These are phyloP conservation scores for Ctenodactylus gundi DNA, from an alignment of 2,113 vertebrate species.

Conservation along the genomic window DNA sequence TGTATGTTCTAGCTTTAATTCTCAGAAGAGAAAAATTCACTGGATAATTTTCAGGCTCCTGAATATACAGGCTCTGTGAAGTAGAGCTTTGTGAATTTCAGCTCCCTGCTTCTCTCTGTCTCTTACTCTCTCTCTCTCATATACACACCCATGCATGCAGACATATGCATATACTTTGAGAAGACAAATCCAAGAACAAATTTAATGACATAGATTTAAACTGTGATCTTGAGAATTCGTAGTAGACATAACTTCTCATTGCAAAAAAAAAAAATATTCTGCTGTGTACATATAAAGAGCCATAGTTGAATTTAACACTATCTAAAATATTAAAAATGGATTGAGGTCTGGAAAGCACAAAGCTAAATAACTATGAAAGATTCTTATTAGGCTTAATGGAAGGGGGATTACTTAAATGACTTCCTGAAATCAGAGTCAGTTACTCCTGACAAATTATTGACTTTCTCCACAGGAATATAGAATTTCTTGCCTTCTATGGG, in stretches of 20 bases:
- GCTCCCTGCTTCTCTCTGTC: not conserved
- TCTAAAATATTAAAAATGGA: conserved; percentile 37
- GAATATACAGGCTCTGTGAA: conserved; percentile 18
- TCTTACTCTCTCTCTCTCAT: not conserved
- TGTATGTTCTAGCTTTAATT: not conserved
- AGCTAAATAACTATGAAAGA: conserved; percentile 21
- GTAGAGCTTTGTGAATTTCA: not conserved
- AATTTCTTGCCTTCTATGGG: not conserved
- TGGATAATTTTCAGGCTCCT: not conserved
- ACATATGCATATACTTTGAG: not conserved
- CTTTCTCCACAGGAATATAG: conserved; percentile 17
- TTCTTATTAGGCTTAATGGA: not conserved
- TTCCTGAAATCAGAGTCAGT: conserved; percentile 3
- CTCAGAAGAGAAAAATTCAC: not conserved
- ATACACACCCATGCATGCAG: not conserved
- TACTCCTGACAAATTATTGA: conserved; percentile 3
- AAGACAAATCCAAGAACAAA: not conserved
- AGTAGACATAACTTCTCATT: not conserved
- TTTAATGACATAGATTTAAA: not conserved
- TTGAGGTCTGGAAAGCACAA: not conserved
- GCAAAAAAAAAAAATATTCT: not conserved
- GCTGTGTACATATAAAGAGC: not conserved
- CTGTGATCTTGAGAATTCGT: not conserved
- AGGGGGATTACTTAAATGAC: conserved; percentile 34
- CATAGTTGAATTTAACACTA: conserved; percentile 20